Evolutionary conservation across 2,797 vertebrate genomes (phyloP).

Genomic region (Darevskia mixta): DNA sequence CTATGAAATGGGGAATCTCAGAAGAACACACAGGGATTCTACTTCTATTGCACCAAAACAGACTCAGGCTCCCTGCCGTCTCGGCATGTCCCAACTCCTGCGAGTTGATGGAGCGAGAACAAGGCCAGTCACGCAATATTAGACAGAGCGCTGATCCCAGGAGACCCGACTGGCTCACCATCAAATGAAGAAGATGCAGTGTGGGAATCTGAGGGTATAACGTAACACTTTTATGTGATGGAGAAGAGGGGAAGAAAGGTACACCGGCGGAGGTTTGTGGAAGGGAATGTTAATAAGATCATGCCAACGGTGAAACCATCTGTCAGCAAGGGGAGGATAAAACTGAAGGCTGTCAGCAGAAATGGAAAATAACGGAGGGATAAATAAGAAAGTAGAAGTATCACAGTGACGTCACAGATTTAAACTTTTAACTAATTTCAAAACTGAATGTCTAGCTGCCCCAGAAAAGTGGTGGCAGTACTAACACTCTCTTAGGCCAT

Average conservation of each 20-base stretch:
- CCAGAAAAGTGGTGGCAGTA: no score
- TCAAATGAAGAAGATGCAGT: slow-evolving; percentile 44
- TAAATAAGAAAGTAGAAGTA: background rate
- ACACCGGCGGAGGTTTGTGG: background rate
- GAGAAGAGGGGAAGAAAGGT: background rate
- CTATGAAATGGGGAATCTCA: background rate
- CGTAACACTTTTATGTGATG: background rate
- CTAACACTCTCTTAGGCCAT: no score
- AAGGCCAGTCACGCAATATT: slow-evolving; percentile 42
- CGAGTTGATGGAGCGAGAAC: background rate
- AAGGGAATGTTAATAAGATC: background rate
- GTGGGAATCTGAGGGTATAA: background rate
- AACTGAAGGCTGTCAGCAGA: background rate
- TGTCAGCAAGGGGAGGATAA: slow-evolving; percentile 10
- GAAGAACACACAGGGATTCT: background rate
- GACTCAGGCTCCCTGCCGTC: background rate
- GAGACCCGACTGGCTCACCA: slow-evolving; percentile 24
- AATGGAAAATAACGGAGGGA: background rate
- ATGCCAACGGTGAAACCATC: background rate
- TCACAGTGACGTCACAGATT: background rate
- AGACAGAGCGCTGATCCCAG: slow-evolving; percentile 42
- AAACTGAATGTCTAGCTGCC: no score
- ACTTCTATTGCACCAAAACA: background rate
- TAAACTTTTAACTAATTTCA: background rate
- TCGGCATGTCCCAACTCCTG: slow-evolving; percentile 5